Conservation (phyloP, 2,113 vertebrate genomes). For the Pedetes capensis region DNA sequence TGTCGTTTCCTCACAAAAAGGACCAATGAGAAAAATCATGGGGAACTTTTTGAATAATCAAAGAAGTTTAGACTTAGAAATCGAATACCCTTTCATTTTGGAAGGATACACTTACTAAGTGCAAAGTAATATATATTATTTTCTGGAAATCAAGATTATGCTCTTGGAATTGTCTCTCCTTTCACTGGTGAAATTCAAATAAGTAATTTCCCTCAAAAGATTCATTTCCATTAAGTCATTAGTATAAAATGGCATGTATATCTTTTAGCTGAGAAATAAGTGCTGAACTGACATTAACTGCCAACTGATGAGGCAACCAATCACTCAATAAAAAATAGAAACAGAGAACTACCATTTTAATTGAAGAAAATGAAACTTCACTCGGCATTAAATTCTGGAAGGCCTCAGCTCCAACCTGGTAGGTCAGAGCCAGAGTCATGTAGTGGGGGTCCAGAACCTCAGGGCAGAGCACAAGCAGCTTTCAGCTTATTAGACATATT, state of each 20-base stretch:
- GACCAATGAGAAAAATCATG: neutral
- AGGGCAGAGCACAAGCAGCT: neutral
- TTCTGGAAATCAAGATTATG: slow-evolving; percentile 20
- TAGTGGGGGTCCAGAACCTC: neutral
- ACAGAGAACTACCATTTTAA: neutral
- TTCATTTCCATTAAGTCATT: neutral
- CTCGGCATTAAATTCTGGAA: neutral
- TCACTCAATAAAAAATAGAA: too few relatives aligned
- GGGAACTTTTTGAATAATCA: neutral
- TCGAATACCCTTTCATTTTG: neutral
- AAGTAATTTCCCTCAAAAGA: neutral
- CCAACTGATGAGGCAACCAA: neutral
- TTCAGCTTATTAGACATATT: neutral
- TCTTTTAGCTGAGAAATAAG: neutral
- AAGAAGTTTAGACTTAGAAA: slow-evolving; percentile 2
- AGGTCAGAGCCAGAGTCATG: neutral
- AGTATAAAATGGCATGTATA: neutral
- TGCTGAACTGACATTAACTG: neutral
- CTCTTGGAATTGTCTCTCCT: neutral
- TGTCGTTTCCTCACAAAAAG: neutral
- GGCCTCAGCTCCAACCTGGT: neutral
- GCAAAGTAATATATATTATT: neutral
- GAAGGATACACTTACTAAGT: neutral
- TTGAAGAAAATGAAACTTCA: slow-evolving; percentile 8
- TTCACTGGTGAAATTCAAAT: slow-evolving; percentile 16